Conservation (phyloP, 2,113 vertebrate species). For the Larimichthys crocea region DNA sequence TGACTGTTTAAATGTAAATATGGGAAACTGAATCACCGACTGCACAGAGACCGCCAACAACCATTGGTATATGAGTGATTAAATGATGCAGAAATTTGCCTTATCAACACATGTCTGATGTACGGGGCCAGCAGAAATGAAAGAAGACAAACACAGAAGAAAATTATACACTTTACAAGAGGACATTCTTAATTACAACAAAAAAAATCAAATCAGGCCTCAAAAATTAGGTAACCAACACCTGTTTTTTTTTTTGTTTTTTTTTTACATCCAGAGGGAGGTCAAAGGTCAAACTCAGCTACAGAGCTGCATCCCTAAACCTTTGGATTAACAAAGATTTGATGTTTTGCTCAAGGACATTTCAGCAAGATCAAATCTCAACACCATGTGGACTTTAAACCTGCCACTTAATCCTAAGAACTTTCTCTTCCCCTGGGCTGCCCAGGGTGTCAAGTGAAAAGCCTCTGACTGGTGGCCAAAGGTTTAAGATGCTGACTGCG, state of each 20-base stretch:
- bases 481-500: neutral
- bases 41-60: neutral
- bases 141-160: neutral
- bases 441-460: neutral
- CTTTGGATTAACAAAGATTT: neutral
- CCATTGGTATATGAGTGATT: neutral
- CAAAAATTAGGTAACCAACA: neutral
- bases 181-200: neutral
- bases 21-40: slow-evolving; percentile 26
- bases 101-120: neutral
- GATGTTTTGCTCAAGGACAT: neutral
- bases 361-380: neutral
- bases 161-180: neutral
- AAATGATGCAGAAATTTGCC: neutral
- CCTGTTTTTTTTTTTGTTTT: neutral
- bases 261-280: neutral
- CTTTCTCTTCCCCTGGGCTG: neutral
- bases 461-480: neutral
- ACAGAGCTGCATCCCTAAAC: neutral
- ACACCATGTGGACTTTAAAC: neutral
- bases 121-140: neutral
- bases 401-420: neutral
- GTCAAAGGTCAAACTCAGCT: slow-evolving; percentile 14
- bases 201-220: neutral
- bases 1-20: slow-evolving; percentile 58